A percentile compares a stretch with the other conserved stretches of the same genome.
Evolutionary conservation across 2,888 invertebrate genomes (phyloP).

Genomic region (Eristalis intricaria): DNA sequence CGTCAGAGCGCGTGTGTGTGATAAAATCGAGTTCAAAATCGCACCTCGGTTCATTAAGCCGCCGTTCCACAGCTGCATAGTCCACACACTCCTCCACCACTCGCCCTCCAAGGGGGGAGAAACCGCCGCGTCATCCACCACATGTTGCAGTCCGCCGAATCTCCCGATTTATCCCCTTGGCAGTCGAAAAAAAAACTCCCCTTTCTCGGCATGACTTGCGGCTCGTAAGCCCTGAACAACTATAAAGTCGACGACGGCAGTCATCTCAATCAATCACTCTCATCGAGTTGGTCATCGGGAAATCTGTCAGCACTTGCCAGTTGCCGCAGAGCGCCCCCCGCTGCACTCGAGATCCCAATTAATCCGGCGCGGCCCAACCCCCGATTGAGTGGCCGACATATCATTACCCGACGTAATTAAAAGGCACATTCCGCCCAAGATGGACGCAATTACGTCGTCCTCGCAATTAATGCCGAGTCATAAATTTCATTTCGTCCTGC

Average conservation of each 20-base stretch:
- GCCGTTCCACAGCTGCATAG: background rate
- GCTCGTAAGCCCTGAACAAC: background rate
- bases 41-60: background rate
- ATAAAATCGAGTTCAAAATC: background rate
- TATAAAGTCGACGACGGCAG: constrained; percentile 22
- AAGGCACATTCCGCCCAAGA: constrained; percentile 52
- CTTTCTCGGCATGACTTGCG: constrained; percentile 56
- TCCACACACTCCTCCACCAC: background rate
- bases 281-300: constrained; percentile 12
- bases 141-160: constrained; percentile 13
- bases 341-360: constrained; percentile 40
- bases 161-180: background rate
- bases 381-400: constrained; percentile 31
- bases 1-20: too few species aligned
- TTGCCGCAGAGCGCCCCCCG: background rate
- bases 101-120: background rate
- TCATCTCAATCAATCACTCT: constrained; percentile 57
- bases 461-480: constrained; percentile 77
- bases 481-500: constrained; percentile 76
- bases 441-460: constrained; percentile 59
- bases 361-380: constrained; percentile 20
- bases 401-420: constrained; percentile 70
- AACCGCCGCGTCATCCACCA: constrained; percentile 17
- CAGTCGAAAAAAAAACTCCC: background rate
- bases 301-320: constrained; percentile 32